Conservation (phyloP, 2,888 invertebrate genomes). For the Drosophila stalkeri region DNA sequence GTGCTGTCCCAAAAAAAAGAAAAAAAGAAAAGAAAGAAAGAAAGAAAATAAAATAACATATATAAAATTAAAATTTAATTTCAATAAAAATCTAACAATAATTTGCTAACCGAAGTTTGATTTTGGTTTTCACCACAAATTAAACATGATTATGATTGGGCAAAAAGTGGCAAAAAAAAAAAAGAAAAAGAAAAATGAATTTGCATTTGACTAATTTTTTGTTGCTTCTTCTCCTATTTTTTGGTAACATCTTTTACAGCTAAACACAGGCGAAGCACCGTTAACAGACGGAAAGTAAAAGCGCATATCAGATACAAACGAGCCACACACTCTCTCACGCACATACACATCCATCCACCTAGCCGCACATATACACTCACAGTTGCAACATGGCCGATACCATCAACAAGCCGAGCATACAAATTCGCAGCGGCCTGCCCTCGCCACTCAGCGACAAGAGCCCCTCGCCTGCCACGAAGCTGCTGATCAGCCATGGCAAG, state of each 20-base stretch:
- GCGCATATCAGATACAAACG: conserved; percentile 43
- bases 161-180: background rate
- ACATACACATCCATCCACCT: conserved; percentile 1
- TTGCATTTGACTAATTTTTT: conserved; percentile 48
- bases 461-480: conserved; percentile 83
- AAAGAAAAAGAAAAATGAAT: conserved; percentile 35
- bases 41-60: conserved; percentile 6
- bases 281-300: conserved; percentile 74
- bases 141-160: conserved; percentile 45
- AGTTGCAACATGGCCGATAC: conserved; percentile 80
- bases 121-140: conserved; percentile 52
- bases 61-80: conserved; percentile 7
- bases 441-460: conserved; percentile 78
- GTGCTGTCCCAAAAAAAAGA: conserved; percentile 16
- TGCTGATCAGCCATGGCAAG: conserved; percentile 84
- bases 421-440: conserved; percentile 76
- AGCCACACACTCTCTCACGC: conserved; percentile 17
- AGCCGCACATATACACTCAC: conserved; percentile 3
- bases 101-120: conserved; percentile 14
- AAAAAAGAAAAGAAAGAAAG: background rate
- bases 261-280: conserved; percentile 54
- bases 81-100: conserved; percentile 22
- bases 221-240: conserved; percentile 10
- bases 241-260: conserved; percentile 50
- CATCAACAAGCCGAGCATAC: conserved; percentile 82